phyloP scores from a whole-genome alignment of 2,113 vertebrate species.

The Riparia riparia region DNA sequence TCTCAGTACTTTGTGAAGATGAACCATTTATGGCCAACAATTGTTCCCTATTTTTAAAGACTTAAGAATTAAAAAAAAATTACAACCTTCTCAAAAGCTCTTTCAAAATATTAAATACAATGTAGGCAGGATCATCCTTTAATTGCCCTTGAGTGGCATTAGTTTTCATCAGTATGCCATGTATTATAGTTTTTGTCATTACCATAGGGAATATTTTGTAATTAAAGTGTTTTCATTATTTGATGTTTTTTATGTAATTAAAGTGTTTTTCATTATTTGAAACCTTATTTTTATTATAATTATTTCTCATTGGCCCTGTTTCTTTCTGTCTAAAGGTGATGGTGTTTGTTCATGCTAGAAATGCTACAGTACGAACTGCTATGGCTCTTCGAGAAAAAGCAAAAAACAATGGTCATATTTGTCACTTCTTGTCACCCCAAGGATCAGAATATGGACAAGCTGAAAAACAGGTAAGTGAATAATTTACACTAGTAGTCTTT shows the following conservation, averaged over 20 bases:
- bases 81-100: not conserved
- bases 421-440: conserved; percentile 86
- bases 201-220: not conserved
- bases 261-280: not conserved
- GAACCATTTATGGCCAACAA: not conserved
- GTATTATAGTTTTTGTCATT: not conserved
- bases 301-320: not conserved
- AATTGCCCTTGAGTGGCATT: not conserved
- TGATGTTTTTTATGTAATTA: not conserved
- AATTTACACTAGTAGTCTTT: not conserved
- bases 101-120: not conserved
- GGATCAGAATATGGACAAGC: conserved; percentile 92
- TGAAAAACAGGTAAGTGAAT: conserved; percentile 88
- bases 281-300: not conserved
- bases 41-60: not conserved
- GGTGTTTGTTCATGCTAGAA: conserved; percentile 98
- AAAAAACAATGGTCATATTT: conserved; percentile 90
- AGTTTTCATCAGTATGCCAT: not conserved
- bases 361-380: conserved; percentile 94
- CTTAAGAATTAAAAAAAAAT: not conserved
- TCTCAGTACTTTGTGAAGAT: not conserved
- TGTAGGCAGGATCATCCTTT: not conserved
- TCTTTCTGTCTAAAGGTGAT: conserved; percentile 86
- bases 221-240: not conserved
- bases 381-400: conserved; percentile 94